These are phyloP conservation scores for Bradynema listronoti DNA, from an alignment of 1,140 invertebrate species.

Conservation along the genomic window DNA sequence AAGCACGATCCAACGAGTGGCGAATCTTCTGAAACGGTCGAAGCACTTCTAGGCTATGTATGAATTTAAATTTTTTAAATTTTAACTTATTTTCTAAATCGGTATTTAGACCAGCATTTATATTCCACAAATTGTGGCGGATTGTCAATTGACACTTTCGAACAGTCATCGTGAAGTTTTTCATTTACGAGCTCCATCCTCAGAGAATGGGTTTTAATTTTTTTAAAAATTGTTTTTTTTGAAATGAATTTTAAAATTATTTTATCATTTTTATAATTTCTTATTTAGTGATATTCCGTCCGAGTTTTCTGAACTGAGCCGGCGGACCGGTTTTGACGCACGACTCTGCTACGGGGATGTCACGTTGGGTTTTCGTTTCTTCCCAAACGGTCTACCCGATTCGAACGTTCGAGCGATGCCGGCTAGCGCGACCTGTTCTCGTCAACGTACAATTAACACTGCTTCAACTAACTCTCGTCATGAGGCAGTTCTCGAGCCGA, in stretches of 20 bases:
- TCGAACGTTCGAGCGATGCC: no score
- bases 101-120: constrained; percentile 49
- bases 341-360: constrained; percentile 82
- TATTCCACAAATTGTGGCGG: constrained; percentile 48
- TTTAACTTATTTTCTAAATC: constrained; percentile 1
- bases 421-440: no score
- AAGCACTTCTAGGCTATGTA: constrained; percentile 46
- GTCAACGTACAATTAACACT: no score
- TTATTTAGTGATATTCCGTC: constrained; percentile 10
- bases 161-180: constrained; percentile 53
- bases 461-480: no score
- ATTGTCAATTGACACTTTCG: constrained; percentile 46
- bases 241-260: constrained; percentile 4
- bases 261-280: background rate
- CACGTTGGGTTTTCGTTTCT: constrained; percentile 70
- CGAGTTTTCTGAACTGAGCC: constrained; percentile 61
- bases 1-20: constrained; percentile 5
- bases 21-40: background rate
- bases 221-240: no score
- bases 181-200: constrained; percentile 36
- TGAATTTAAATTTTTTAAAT: constrained; percentile 19
- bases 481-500: no score
- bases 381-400: constrained; percentile 51
- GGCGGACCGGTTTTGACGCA: constrained; percentile 78
- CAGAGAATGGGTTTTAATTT: background rate